Conservation (phyloP, 2,797 vertebrate genomes). For the Nyctalus aviator region DNA sequence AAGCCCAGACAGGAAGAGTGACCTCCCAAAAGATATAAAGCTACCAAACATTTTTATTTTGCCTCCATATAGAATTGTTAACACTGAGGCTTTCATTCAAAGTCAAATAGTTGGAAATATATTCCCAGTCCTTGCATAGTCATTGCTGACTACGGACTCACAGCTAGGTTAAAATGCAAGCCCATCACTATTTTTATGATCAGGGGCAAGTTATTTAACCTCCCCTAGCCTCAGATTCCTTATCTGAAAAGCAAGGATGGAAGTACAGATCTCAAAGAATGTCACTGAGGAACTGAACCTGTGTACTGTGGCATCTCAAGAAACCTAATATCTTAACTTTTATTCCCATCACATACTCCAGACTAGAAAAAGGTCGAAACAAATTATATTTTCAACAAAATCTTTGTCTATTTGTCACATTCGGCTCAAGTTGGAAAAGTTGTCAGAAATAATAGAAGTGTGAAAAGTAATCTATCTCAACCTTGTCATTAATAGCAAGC, state of each 20-base stretch:
- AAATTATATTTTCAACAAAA: slow-evolving; percentile 62
- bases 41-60: not conserved
- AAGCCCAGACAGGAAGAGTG: not conserved
- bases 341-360: slow-evolving; percentile 39
- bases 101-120: not conserved
- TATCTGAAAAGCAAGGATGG: not conserved
- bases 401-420: slow-evolving; percentile 65
- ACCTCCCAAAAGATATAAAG: not conserved
- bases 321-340: not conserved
- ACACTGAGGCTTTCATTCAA: not conserved
- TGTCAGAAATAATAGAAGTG: slow-evolving; percentile 62
- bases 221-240: not conserved
- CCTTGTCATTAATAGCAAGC: slow-evolving; percentile 33
- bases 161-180: not conserved
- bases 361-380: slow-evolving; percentile 48
- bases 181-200: not conserved
- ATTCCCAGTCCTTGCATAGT: not conserved
- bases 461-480: slow-evolving; percentile 49
- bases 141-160: not conserved
- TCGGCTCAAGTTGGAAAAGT: slow-evolving; percentile 51
- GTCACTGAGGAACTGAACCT: not conserved
- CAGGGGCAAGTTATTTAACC: not conserved
- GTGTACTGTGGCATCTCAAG: not conserved
- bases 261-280: not conserved
- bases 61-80: not conserved